A percentile compares a stretch with the other conserved stretches of the same genome.
Conservation (phyloP, 2,113 vertebrate genomes). For the Sphyrna mokarran region DNA sequence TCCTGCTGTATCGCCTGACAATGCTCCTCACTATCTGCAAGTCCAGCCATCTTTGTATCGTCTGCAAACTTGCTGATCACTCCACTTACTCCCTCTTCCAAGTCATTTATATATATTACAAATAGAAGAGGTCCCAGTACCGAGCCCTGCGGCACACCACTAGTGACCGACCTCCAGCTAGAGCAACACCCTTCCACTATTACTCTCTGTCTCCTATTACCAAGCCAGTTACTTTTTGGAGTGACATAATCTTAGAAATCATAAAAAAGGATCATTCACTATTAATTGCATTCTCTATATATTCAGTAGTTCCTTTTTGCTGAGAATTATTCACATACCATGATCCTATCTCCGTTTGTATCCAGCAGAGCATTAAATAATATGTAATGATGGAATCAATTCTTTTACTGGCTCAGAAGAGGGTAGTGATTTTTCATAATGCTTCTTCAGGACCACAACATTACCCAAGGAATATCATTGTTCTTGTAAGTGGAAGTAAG, state of each 20-base stretch:
- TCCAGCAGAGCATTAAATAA: not conserved
- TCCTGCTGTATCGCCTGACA: too few relatives aligned
- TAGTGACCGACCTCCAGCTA: too few relatives aligned
- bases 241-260: not conserved
- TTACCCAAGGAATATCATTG: not conserved
- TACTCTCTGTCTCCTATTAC: too few relatives aligned
- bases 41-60: too few relatives aligned
- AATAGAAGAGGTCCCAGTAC: too few relatives aligned
- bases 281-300: not conserved
- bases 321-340: not conserved
- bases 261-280: not conserved
- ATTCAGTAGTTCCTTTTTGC: not conserved
- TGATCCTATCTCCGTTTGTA: not conserved
- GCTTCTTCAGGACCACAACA: not conserved
- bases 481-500: not conserved
- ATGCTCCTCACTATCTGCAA: too few relatives aligned
- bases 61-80: too few relatives aligned
- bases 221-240: too few relatives aligned
- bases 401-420: not conserved
- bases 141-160: too few relatives aligned
- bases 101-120: too few relatives aligned
- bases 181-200: too few relatives aligned
- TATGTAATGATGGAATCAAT: not conserved
- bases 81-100: too few relatives aligned
- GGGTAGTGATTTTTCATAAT: not conserved